These are phyloP conservation scores for Endotricha flammealis DNA, from an alignment of 2,888 invertebrate genomes.

Conservation along the genomic window DNA sequence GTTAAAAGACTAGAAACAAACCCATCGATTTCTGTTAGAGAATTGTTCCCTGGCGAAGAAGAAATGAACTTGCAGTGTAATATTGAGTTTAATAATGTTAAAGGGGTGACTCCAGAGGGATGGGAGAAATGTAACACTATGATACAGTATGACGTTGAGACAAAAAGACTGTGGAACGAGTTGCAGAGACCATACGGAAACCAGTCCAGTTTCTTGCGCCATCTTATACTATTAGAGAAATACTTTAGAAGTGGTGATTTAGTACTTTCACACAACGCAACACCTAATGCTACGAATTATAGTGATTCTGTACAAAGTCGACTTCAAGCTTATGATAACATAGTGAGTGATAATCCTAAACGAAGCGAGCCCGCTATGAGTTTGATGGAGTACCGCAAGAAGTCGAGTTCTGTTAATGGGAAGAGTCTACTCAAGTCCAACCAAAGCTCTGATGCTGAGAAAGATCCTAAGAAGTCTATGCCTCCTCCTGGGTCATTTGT, in stretches of 20 bases:
- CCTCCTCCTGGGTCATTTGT: conserved; percentile 51
- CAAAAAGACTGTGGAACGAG: conserved; percentile 88
- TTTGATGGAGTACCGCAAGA: conserved; percentile 65
- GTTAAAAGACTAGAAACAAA: conserved; percentile 85
- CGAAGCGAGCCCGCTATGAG: conserved; percentile 51
- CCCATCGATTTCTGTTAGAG: conserved; percentile 89
- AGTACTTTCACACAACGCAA: conserved; percentile 84
- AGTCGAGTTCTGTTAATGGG: conserved; percentile 58
- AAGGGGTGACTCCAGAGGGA: conserved; percentile 87
- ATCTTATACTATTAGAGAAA: conserved; percentile 88
- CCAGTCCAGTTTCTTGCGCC: conserved; percentile 90
- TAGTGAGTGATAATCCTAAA: conserved; percentile 48
- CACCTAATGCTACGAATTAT: conserved; percentile 86
- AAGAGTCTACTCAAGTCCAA: conserved; percentile 66
- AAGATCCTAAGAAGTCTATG: conserved; percentile 50
- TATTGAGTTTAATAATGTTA: conserved; percentile 84
- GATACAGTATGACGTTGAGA: conserved; percentile 90
- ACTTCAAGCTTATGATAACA: conserved; percentile 85
- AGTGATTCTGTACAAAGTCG: conserved; percentile 89
- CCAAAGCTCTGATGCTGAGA: conserved; percentile 41
- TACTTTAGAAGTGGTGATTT: conserved; percentile 90
- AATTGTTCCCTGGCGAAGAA: conserved; percentile 89
- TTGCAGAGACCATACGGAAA: conserved; percentile 92
- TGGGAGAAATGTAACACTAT: conserved; percentile 90
- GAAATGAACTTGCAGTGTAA: conserved; percentile 87